Base-by-base conservation (phyloP, 2,888 invertebrate species). In the Hymenopus coronatus region DNA sequence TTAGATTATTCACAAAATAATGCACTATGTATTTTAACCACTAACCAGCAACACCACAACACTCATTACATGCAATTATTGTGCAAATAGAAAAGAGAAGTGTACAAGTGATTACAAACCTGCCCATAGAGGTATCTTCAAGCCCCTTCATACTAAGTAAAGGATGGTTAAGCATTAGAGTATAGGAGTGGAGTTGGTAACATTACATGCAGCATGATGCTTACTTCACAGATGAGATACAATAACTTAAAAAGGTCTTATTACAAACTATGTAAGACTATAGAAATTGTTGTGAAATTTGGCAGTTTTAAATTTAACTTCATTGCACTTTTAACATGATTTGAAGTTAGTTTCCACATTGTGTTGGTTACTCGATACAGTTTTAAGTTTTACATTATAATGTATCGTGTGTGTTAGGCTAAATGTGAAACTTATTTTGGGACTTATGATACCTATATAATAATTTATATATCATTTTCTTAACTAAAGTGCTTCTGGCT, bases 61-160 rank as follows among this genome's bases (percentile, higher is more conserved):
- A 89, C 88, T 85, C 89, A 33, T 54, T n/a, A 40, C 87, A 81
- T 82, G 84, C 85, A 89, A 33, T 46, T 82, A 88, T 28, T 83
- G 82, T 85, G 88, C 88, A 89, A 70, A 88, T 54, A 54, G 85
- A 83, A 70, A 46, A 88, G 15, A 85, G 82, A 82, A 88, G 85
- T 88, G 90, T 90, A 89, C 89, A 84, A 90, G 89, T 88, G 89
- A 88, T 89, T 90, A 92, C 91, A 91, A 91, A 92, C 92, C 92
- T 92, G 90, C 91, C 91, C 89, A 91, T 91, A 91, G 91, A 91
- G 91, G 91, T 91, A 91, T 91, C 91, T 91, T 92, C 92, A 90
- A 91, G 91, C 91, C 92, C 91, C 91, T 92, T 91, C 91, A 91
- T 91, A 91, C 92, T 92, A 91, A 88, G 90, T 90, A 91, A 90